These are phyloP conservation scores for Leucoraja erinaceus DNA, from an alignment of 2,113 vertebrate genomes.

Conservation along the genomic window DNA sequence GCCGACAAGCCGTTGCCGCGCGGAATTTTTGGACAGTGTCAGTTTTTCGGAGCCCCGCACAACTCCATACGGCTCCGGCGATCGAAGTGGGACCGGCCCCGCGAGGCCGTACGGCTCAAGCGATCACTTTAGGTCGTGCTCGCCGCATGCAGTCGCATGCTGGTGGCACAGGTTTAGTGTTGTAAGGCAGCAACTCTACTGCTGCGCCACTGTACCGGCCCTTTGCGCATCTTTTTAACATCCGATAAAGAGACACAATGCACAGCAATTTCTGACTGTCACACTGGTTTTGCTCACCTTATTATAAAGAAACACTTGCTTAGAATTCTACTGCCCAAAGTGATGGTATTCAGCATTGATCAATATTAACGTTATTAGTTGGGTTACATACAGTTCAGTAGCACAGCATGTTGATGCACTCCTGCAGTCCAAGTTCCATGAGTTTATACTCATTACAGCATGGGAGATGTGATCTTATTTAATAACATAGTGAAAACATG, in stretches of 20 bases:
- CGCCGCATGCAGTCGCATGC: too few species aligned
- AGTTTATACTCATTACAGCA: neutral
- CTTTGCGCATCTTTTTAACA: neutral
- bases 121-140: too few species aligned
- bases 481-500: neutral
- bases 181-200: too few species aligned
- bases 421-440: neutral
- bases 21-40: too few species aligned
- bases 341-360: neutral
- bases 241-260: neutral
- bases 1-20: too few species aligned
- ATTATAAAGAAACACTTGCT: neutral
- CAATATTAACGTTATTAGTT: neutral
- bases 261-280: neutral
- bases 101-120: too few species aligned
- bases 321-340: neutral
- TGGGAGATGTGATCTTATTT: neutral
- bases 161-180: too few species aligned
- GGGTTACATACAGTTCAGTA: neutral
- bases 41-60: too few species aligned
- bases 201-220: too few species aligned
- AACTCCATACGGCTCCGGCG: too few species aligned
- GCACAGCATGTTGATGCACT: neutral
- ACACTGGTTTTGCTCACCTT: neutral
- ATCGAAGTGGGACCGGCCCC: too few species aligned